These are phyloP conservation scores for Beaufortia kweichowensis DNA, from an alignment of 2,113 vertebrate species.

Conservation along the genomic window DNA sequence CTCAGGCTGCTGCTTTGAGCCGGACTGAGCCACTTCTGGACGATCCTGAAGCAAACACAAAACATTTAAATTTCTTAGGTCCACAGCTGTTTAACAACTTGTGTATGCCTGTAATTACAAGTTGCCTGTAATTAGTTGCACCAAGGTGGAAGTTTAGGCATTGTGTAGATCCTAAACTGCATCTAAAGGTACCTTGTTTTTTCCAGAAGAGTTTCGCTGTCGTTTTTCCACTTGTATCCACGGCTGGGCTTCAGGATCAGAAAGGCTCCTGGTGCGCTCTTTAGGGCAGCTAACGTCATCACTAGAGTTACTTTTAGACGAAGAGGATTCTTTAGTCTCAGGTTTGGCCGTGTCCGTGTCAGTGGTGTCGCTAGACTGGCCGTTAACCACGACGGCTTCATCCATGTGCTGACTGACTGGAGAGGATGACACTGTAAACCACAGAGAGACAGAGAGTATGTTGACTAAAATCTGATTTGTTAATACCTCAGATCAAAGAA, in stretches of 20 bases:
- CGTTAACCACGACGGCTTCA: slow-evolving; percentile 40
- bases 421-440: slow-evolving; percentile 52
- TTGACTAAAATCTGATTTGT: not conserved
- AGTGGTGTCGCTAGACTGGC: slow-evolving; percentile 35
- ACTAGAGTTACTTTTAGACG: slow-evolving; percentile 34
- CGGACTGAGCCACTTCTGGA: slow-evolving; percentile 24
- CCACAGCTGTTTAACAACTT: no score
- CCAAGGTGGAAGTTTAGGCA: no score
- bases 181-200: slow-evolving; percentile 76
- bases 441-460: not conserved
- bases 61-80: not conserved
- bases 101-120: no score
- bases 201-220: slow-evolving; percentile 73
- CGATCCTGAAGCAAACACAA: slow-evolving; percentile 68
- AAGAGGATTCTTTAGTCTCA: slow-evolving; percentile 24
- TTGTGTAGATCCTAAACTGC: no score
- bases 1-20: slow-evolving; percentile 47
- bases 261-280: slow-evolving; percentile 73
- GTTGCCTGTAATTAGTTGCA: no score
- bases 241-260: slow-evolving; percentile 81
- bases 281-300: not conserved
- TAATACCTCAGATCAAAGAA: not conserved
- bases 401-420: slow-evolving; percentile 52
- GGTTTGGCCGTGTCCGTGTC: slow-evolving; percentile 33
- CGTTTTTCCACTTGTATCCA: slow-evolving; percentile 93